Evolutionary conservation across 2,888 invertebrate species (phyloP).

Genomic region (Cistogaster globosa): DNA sequence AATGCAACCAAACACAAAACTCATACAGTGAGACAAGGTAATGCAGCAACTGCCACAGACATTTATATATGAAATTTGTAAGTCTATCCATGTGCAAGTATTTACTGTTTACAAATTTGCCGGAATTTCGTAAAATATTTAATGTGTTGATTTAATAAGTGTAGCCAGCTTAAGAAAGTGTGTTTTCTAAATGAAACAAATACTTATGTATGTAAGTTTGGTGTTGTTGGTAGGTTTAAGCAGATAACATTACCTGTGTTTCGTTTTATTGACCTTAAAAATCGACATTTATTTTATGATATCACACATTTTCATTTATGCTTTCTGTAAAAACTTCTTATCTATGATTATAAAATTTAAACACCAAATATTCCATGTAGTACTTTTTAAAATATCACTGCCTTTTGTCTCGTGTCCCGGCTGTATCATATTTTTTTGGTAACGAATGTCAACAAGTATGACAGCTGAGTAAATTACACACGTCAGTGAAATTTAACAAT

Average conservation of each 20-base stretch:
- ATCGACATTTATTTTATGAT: slow-evolving; percentile 8
- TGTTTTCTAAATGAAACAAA: too few species aligned
- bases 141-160: background rate
- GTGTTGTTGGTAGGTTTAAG: background rate
- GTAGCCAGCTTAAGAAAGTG: slow-evolving; percentile 15
- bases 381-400: slow-evolving; percentile 22
- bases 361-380: slow-evolving; percentile 33
- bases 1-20: slow-evolving; percentile 70
- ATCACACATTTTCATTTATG: slow-evolving; percentile 45
- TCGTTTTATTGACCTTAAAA: background rate
- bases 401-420: slow-evolving; percentile 49
- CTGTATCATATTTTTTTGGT: slow-evolving; percentile 31
- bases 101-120: slow-evolving; percentile 1
- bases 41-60: slow-evolving; percentile 75
- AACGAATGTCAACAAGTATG: slow-evolving; percentile 58
- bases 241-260: background rate
- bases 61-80: slow-evolving; percentile 70
- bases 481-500: slow-evolving; percentile 40
- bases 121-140: slow-evolving; percentile 34
- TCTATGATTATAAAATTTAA: slow-evolving; percentile 13
- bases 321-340: slow-evolving; percentile 32
- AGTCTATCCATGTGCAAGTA: slow-evolving; percentile 43
- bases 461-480: slow-evolving; percentile 57
- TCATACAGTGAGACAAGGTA: slow-evolving; percentile 73
- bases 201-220: too few species aligned